phyloP scores from a whole-genome alignment of 2,888 invertebrate genomes.

The Cephus runcator region DNA sequence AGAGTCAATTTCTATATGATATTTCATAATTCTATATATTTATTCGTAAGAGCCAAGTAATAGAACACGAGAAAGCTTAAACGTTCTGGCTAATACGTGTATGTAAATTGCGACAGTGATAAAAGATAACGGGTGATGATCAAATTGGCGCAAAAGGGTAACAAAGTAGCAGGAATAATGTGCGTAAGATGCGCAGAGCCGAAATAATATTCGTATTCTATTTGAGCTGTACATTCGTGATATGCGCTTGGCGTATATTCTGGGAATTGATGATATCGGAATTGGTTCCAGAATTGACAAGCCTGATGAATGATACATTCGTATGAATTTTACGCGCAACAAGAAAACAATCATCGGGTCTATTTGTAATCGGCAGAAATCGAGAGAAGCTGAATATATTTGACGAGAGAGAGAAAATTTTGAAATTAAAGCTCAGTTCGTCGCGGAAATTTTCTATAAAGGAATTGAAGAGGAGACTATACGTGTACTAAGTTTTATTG shows the following conservation, averaged over 20 bases:
- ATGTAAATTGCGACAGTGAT: background rate
- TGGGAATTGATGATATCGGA: background rate
- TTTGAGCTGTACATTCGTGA: constrained; percentile 30
- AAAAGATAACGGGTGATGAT: constrained; percentile 2
- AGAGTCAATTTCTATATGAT: constrained; percentile 33
- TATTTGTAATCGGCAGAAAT: background rate
- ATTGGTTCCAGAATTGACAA: background rate
- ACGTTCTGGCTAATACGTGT: background rate
- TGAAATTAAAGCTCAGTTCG: background rate
- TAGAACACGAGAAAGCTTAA: background rate
- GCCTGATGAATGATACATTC: background rate
- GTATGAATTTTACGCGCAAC: background rate
- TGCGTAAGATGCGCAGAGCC: constrained; percentile 28
- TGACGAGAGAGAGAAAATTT: background rate
- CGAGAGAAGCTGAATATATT: background rate
- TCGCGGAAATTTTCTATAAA: constrained; percentile 14
- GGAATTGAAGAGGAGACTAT: constrained; percentile 5
- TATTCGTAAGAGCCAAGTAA: constrained; percentile 14
- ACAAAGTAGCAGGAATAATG: constrained; percentile 3
- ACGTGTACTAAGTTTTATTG: background rate
- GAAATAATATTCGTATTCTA: constrained; percentile 35
- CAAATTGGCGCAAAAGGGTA: background rate
- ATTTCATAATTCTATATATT: constrained; percentile 33
- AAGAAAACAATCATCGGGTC: background rate
- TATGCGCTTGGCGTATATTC: constrained; percentile 19